Conservation (phyloP, 1,140 invertebrate species). For the Drosophila sucinea region DNA sequence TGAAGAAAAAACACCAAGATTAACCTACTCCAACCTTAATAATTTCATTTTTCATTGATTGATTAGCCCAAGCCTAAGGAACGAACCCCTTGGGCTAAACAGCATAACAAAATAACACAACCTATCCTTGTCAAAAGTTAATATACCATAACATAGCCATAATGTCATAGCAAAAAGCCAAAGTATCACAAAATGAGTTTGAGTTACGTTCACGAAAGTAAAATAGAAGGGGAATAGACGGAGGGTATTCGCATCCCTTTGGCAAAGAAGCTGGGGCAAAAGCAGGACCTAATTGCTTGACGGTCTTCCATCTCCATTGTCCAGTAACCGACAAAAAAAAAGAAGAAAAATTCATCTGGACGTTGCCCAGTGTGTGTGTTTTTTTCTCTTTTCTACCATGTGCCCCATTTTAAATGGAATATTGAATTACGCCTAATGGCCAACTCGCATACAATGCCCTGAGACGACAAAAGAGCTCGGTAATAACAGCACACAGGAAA, state of each 20-base stretch:
- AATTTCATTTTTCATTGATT: constrained; percentile 22
- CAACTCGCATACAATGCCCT: constrained; percentile 43
- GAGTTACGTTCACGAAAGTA: constrained; percentile 43
- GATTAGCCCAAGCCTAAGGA: constrained; percentile 26
- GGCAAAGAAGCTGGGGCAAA: constrained; percentile 23
- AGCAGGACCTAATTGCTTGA: constrained; percentile 39
- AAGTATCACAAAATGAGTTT: constrained; percentile 44
- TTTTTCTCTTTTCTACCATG: constrained; percentile 24
- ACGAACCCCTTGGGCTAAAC: constrained; percentile 8
- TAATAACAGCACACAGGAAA: constrained; percentile 38
- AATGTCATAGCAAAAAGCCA: constrained; percentile 20
- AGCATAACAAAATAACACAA: not conserved
- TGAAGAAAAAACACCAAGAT: not conserved
- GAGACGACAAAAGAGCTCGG: constrained; percentile 39
- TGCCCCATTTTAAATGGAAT: constrained; percentile 60
- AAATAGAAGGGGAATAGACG: constrained; percentile 35
- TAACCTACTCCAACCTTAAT: constrained; percentile 2
- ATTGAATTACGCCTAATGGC: constrained; percentile 77
- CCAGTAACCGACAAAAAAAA: constrained; percentile 7
- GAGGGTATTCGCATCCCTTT: constrained; percentile 40
- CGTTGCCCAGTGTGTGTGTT: constrained; percentile 19
- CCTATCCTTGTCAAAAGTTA: constrained; percentile 48
- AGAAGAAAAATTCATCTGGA: not conserved
- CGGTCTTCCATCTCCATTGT: constrained; percentile 28
- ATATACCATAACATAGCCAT: constrained; percentile 48